phyloP scores from a whole-genome alignment of 1,140 invertebrate species.

The Hylyphantes graminicola region DNA sequence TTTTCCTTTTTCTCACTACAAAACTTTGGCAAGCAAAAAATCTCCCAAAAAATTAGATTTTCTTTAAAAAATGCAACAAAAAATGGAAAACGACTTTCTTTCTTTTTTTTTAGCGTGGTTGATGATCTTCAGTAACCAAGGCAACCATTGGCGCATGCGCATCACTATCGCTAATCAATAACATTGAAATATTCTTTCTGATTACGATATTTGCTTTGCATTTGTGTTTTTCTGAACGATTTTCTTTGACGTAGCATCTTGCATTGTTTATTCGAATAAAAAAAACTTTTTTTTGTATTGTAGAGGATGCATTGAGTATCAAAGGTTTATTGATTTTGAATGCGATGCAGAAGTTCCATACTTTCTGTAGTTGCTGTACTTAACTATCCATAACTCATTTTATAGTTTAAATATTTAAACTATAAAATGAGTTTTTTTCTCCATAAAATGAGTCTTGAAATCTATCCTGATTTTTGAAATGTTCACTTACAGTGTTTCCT shows the following conservation, averaged over 20 bases:
- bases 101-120: conserved; percentile 4
- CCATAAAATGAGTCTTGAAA: too few species aligned
- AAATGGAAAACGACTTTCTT: not conserved
- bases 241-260: not conserved
- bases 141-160: conserved; percentile 11
- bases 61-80: conserved; percentile 5
- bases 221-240: not conserved
- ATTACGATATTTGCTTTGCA: conserved; percentile 24
- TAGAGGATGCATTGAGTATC: too few species aligned
- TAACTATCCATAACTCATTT: too few species aligned
- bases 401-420: too few species aligned
- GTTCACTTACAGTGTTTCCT: too few species aligned
- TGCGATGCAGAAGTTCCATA: too few species aligned
- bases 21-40: too few species aligned
- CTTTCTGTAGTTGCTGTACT: too few species aligned
- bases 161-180: conserved; percentile 24
- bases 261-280: conserved; percentile 16
- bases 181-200: conserved; percentile 15
- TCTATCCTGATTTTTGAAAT: too few species aligned
- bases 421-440: too few species aligned
- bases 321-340: too few species aligned
- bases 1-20: too few species aligned
- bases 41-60: not conserved
- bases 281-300: not conserved
- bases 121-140: conserved; percentile 3